These are phyloP conservation scores for Cylloceria caligata DNA, from an alignment of 2,888 invertebrate genomes.

Conservation along the genomic window DNA sequence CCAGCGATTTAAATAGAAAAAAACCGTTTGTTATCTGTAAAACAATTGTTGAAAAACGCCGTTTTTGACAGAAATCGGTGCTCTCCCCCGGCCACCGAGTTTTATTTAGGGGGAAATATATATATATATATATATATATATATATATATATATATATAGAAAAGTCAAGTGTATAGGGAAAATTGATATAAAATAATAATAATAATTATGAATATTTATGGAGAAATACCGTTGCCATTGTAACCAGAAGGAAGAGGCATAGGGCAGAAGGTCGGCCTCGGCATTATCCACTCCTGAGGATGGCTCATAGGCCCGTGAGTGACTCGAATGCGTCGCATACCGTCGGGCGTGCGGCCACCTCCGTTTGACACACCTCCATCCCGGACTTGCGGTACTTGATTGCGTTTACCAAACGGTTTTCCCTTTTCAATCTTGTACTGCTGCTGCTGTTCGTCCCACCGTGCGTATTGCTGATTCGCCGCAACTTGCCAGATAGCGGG, in stretches of 20 bases:
- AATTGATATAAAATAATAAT: neutral
- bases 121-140: too few species aligned
- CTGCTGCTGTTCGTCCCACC: constrained; percentile 78
- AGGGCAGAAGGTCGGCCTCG: constrained; percentile 71
- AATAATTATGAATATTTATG: neutral
- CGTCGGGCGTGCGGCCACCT: constrained; percentile 77
- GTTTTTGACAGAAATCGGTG: too few species aligned
- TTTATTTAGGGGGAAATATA: too few species aligned
- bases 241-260: constrained; percentile 72
- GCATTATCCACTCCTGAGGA: constrained; percentile 74
- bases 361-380: constrained; percentile 69
- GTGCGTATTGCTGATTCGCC: constrained; percentile 73
- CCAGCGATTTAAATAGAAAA: too few species aligned
- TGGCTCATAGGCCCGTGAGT: constrained; percentile 76
- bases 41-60: too few species aligned
- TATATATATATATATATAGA: too few species aligned
- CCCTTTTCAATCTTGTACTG: constrained; percentile 72
- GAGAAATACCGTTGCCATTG: constrained; percentile 71
- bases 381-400: constrained; percentile 75
- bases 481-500: constrained; percentile 77
- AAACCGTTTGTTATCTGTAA: too few species aligned
- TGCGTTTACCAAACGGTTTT: constrained; percentile 75
- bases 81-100: too few species aligned
- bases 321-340: constrained; percentile 80
- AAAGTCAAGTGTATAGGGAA: too few species aligned